Conservation (phyloP, 2,888 invertebrate species). For the Microctonus aethiopoides region DNA sequence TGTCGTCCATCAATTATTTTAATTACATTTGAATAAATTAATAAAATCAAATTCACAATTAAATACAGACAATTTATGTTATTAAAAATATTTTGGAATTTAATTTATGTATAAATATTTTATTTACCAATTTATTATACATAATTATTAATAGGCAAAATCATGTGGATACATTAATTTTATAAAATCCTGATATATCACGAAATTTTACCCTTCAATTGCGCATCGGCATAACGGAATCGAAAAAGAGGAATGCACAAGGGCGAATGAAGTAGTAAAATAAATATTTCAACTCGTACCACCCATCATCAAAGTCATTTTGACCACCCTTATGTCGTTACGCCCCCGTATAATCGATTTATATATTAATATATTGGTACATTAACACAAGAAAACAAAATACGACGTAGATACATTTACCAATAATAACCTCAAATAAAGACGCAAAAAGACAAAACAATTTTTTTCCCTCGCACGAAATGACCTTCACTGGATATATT, state of each 20-base stretch:
- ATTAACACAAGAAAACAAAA: not conserved
- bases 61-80: not conserved
- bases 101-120: not conserved
- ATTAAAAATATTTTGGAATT: not conserved
- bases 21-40: conserved; percentile 16
- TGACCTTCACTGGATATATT: conserved; percentile 9
- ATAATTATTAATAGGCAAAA: no score
- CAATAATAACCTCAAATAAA: no score
- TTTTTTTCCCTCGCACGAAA: not conserved
- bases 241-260: not conserved
- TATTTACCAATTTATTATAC: no score
- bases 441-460: no score
- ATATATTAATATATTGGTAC: not conserved
- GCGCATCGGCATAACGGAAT: not conserved
- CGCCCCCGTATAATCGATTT: not conserved
- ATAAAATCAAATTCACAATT: not conserved
- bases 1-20: no score
- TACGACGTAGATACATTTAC: conserved; percentile 5
- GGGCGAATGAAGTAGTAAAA: not conserved
- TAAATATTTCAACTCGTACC: conserved; percentile 10
- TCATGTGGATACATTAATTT: not conserved
- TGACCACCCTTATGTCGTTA: not conserved
- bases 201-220: not conserved
- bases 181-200: no score
- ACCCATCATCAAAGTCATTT: conserved; percentile 7